These are phyloP conservation scores for Cebidichthys violaceus DNA, from an alignment of 2,113 vertebrate genomes.

Conservation along the genomic window DNA sequence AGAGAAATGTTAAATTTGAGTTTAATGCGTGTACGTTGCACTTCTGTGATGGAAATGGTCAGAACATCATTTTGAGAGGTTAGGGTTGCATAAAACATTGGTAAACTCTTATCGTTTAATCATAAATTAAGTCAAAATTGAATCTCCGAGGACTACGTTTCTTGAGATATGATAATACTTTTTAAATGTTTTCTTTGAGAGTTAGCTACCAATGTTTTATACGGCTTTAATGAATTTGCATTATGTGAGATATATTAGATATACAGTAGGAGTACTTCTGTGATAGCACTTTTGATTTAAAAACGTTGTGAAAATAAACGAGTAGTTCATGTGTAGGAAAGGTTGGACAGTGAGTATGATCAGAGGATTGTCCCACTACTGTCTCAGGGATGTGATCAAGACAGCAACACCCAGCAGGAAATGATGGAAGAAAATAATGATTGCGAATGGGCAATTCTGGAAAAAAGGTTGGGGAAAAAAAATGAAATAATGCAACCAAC, in stretches of 20 bases:
- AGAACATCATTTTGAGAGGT: neutral
- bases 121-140: neutral
- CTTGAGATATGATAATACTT: neutral
- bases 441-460: neutral
- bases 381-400: slow-evolving; percentile 76
- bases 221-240: slow-evolving; percentile 1
- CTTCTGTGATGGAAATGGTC: slow-evolving; percentile 30
- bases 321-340: neutral
- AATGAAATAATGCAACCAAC: neutral
- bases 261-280: slow-evolving; percentile 33
- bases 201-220: slow-evolving; percentile 33
- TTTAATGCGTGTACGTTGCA: slow-evolving; percentile 2
- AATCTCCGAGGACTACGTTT: slow-evolving; percentile 8
- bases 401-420: slow-evolving; percentile 16
- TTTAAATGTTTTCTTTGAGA: slow-evolving; percentile 10
- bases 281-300: slow-evolving; percentile 56
- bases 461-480: neutral
- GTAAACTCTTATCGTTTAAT: slow-evolving; percentile 11
- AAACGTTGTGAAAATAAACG: neutral
- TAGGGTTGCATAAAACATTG: slow-evolving; percentile 38
- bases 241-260: slow-evolving; percentile 25
- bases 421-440: neutral
- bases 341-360: slow-evolving; percentile 1
- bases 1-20: slow-evolving; percentile 21
- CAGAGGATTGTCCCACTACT: slow-evolving; percentile 24